Percentiles rank a stretch among this genome's conserved stretches.
phyloP scores from a whole-genome alignment of 2,888 invertebrate species.

The Ellobium chinense region DNA sequence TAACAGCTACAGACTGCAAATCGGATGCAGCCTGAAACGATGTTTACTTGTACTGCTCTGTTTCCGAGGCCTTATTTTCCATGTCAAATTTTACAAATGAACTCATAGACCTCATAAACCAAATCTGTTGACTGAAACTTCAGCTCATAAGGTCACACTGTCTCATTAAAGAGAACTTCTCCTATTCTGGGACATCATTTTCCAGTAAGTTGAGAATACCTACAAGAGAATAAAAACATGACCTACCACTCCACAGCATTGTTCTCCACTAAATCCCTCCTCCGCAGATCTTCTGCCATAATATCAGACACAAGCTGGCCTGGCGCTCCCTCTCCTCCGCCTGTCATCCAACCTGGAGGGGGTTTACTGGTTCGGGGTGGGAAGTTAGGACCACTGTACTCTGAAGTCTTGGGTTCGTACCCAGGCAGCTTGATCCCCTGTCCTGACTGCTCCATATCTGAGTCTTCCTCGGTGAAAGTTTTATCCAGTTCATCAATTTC shows the following conservation, averaged over 20 bases:
- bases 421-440: conserved; percentile 73
- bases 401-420: conserved; percentile 55
- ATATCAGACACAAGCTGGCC: conserved; percentile 60
- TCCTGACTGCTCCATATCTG: conserved; percentile 64
- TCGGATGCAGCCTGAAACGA: too few relatives aligned
- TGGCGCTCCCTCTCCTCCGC: neutral
- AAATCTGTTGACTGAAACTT: too few relatives aligned
- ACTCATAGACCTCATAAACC: too few relatives aligned
- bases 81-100: too few relatives aligned
- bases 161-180: too few relatives aligned
- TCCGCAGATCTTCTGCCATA: conserved; percentile 69
- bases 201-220: too few relatives aligned
- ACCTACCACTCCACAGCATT: conserved; percentile 73
- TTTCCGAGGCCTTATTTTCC: too few relatives aligned
- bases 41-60: too few relatives aligned
- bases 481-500: conserved; percentile 47
- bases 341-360: conserved; percentile 2
- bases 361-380: conserved; percentile 59
- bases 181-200: too few relatives aligned
- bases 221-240: neutral
- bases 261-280: conserved; percentile 69
- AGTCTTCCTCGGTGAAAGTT: conserved; percentile 52
- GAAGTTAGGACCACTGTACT: conserved; percentile 65
- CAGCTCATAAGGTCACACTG: too few relatives aligned
- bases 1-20: too few relatives aligned